These are phyloP conservation scores for Phymastichus coffea DNA, from an alignment of 1,140 invertebrate genomes.

Conservation along the genomic window DNA sequence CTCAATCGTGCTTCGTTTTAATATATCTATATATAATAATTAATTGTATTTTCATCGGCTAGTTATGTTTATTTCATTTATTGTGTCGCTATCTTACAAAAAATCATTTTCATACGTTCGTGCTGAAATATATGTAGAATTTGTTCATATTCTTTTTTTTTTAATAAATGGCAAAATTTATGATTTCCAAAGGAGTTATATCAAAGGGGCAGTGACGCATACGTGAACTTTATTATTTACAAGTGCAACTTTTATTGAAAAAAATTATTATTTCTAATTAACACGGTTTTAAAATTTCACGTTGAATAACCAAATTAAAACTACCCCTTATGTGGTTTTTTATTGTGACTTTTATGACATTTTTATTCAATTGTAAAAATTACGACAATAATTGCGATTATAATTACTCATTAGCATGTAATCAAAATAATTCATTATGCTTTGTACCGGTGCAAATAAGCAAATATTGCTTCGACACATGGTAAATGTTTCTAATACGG, in stretches of 20 bases:
- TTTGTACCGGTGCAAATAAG: not conserved
- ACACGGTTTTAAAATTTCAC: not conserved
- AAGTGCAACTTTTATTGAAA: not conserved
- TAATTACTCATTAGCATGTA: too few species aligned
- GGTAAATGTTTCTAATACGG: not conserved
- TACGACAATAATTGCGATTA: not conserved
- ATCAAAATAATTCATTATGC: not conserved
- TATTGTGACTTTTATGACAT: not conserved
- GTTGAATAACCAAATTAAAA: too few species aligned
- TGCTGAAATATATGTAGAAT: not conserved
- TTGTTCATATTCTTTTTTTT: not conserved
- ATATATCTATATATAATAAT: slow-evolving; percentile 3
- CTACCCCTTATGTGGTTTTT: too few species aligned
- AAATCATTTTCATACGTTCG: not conserved
- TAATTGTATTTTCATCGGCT: not conserved
- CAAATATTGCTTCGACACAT: not conserved
- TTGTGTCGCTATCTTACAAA: slow-evolving; percentile 11
- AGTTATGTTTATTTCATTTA: slow-evolving; percentile 12
- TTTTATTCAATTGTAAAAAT: not conserved
- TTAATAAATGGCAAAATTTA: slow-evolving; percentile 1
- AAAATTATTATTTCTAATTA: not conserved
- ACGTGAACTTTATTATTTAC: not conserved
- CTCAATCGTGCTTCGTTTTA: slow-evolving; percentile 9
- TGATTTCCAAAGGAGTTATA: slow-evolving; percentile 1
- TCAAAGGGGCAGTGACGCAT: slow-evolving; percentile 15